Percentiles rank a stretch among this genome's conserved stretches.
These are phyloP conservation scores for Montipora foliosa DNA, from an alignment of 64 coral and sea anemone genomes.

Conservation along the genomic window DNA sequence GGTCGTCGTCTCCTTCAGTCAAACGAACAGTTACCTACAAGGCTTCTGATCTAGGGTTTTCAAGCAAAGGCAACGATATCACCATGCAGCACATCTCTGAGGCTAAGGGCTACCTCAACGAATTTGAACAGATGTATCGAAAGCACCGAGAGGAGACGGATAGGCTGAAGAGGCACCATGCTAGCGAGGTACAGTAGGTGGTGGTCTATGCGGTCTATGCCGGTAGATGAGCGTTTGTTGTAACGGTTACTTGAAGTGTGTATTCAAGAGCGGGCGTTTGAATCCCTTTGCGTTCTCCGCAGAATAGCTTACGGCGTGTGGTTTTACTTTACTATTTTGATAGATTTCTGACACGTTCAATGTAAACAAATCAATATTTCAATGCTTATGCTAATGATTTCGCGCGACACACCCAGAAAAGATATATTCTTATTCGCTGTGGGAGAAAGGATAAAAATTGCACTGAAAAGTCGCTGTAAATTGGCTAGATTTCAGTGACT, in stretches of 20 bases:
- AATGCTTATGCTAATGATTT: background rate
- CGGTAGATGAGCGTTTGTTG: no score
- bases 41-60: background rate
- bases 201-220: no score
- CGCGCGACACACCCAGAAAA: background rate
- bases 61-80: constrained; percentile 8
- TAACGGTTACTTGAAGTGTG: background rate
- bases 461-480: no score
- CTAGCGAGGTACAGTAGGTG: constrained; percentile 10
- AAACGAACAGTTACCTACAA: constrained; percentile 46
- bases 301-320: background rate
- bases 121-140: constrained; percentile 55
- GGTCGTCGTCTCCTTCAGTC: constrained; percentile 12
- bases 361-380: background rate
- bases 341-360: background rate
- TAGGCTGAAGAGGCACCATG: constrained; percentile 20
- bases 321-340: background rate
- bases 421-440: background rate
- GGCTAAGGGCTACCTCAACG: constrained; percentile 46
- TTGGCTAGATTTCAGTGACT: no score
- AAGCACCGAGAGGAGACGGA: constrained; percentile 27
- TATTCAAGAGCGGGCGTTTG: background rate
- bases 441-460: background rate
- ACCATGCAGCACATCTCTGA: constrained; percentile 43
- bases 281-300: background rate